These are phyloP conservation scores for Gulo gulo DNA, from an alignment of 2,113 vertebrate genomes.

Conservation along the genomic window DNA sequence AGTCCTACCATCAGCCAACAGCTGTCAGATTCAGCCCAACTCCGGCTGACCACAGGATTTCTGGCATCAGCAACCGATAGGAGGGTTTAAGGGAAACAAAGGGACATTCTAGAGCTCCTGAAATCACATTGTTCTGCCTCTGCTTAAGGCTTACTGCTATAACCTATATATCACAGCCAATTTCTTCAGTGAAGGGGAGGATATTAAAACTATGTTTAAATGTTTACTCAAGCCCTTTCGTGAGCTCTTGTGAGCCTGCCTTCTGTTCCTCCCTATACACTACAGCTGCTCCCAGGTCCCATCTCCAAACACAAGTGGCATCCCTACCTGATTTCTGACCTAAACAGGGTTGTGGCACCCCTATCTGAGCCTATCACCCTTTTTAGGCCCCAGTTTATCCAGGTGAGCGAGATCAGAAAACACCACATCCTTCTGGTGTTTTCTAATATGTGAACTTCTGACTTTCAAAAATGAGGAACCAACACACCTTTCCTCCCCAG, in stretches of 20 bases:
- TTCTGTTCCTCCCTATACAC: background rate
- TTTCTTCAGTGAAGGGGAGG: background rate
- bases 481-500: background rate
- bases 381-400: background rate
- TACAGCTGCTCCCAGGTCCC: background rate
- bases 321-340: accelerated
- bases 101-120: background rate
- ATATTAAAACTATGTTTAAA: background rate
- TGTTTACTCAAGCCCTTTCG: background rate
- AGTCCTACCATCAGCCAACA: background rate
- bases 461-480: background rate
- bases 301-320: background rate
- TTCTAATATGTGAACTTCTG: background rate
- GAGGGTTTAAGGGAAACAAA: background rate
- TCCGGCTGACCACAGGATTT: background rate
- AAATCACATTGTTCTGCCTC: background rate
- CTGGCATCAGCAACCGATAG: background rate
- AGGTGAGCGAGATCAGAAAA: background rate
- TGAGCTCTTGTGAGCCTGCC: background rate
- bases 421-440: background rate
- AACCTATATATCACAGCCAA: background rate
- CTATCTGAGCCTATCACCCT: background rate
- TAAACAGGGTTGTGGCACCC: background rate
- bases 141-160: background rate
- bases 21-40: background rate